Base-by-base conservation (phyloP, 2,888 invertebrate species). In the Agrypnus murinus region DNA sequence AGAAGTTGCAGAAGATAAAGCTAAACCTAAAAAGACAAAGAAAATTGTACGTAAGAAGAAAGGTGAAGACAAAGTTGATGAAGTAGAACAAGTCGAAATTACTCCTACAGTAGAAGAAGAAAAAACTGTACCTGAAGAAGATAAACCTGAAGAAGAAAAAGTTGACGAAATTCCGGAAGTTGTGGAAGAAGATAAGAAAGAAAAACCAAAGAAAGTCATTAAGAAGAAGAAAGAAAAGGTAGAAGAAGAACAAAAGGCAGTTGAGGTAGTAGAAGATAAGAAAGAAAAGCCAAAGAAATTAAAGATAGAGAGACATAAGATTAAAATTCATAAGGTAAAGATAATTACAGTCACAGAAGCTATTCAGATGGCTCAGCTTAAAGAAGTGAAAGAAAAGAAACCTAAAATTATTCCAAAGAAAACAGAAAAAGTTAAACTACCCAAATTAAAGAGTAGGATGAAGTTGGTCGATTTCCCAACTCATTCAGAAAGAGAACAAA, bases 331-430 rank as follows among this genome's bases (percentile, higher is more conserved):
- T 19, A 88, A 89, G 80, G 77, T 91, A 4, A 88, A 90, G 83
- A 88, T 90, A 70, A 86, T 87, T 25, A 87, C 90, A 77, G 88
- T 89, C 31, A 77, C 84, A 63, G 83, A 84, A 34, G 86, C 84
- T 86, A 10, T 89, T 90, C 0, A 88, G 88, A 63, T 90, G 14
- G 55, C 90, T 77, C 88, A 89, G 68, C 2, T 55, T 31, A 31
- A 55, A 60, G 87, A 90, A 82, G 84, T 92, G 1, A 92, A 89
- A 78, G 92, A 92, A 80, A 92, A 89, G 78, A 92, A 92, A 80
- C 86, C 88, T 25, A 78, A 78, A 15, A 83, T 73, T 34, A 14
- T 62, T 8, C 68, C 75, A 76, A 84, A 84, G 74, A 83, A 82
- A 63, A 72, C 78, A 0, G 78, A 82, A 10, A 76, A 81, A 19